Evolutionary conservation across 2,797 vertebrate species (phyloP).

Genomic region (Sphaeramia orbicularis): DNA sequence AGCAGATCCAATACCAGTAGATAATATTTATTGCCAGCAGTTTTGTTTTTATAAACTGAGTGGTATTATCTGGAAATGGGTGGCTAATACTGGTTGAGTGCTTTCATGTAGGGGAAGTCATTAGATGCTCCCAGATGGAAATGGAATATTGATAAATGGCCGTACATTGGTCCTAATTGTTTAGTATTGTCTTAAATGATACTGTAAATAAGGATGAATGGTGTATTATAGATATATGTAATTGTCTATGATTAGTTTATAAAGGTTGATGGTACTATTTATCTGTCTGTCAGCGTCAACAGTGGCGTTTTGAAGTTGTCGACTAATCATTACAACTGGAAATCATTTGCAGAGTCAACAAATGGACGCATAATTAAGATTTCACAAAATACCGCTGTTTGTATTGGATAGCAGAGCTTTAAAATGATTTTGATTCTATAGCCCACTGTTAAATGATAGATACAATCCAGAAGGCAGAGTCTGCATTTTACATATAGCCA

Average conservation of each 20-base stretch:
- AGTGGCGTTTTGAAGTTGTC: not conserved
- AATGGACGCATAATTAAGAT: not conserved
- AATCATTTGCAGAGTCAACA: not conserved
- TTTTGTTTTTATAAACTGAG: slow-evolving; percentile 43
- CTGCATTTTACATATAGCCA: no score
- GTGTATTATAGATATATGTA: slow-evolving; percentile 13
- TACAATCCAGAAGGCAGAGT: no score
- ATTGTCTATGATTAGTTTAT: slow-evolving; percentile 18
- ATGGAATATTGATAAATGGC: slow-evolving; percentile 54
- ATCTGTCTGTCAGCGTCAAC: slow-evolving; percentile 5
- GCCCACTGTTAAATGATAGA: not conserved
- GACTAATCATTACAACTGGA: not conserved
- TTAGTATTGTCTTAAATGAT: slow-evolving; percentile 34
- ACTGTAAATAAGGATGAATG: slow-evolving; percentile 37
- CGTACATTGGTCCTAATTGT: slow-evolving; percentile 40
- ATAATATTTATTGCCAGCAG: slow-evolving; percentile 40
- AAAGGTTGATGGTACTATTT: not conserved
- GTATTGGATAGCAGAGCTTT: not conserved
- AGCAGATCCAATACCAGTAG: slow-evolving; percentile 2
- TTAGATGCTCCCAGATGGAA: slow-evolving; percentile 63
- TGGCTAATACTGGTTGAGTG: slow-evolving; percentile 60
- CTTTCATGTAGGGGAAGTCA: slow-evolving; percentile 52
- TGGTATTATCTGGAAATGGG: slow-evolving; percentile 60
- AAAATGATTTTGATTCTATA: not conserved
- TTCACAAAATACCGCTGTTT: not conserved